Evolutionary conservation across 2,797 vertebrate species (phyloP).

Genomic region (Manis crassicaudata): DNA sequence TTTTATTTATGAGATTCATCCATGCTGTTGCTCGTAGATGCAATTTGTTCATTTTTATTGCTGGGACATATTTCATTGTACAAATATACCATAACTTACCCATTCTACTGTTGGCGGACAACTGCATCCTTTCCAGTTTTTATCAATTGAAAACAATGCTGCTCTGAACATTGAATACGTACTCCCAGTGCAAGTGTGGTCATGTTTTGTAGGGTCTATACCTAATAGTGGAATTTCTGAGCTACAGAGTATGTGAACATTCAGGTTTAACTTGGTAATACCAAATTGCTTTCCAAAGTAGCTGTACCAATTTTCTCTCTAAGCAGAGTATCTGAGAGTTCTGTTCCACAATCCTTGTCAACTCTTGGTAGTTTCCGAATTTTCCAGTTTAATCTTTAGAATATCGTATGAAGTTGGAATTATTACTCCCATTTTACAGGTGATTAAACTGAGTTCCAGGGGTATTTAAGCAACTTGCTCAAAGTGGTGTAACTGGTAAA

Average conservation of each 20-base stretch:
- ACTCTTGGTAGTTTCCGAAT: not conserved
- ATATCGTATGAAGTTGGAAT: slow-evolving; percentile 4
- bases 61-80: not conserved
- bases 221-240: not conserved
- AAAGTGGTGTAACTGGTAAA: not conserved
- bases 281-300: not conserved
- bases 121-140: not conserved
- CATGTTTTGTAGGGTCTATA: not conserved
- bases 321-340: not conserved
- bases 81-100: not conserved
- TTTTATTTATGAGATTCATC: not conserved
- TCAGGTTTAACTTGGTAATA: not conserved
- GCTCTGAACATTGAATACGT: not conserved
- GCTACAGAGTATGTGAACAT: not conserved
- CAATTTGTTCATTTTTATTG: slow-evolving; percentile 1
- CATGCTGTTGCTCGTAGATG: not conserved
- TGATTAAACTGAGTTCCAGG: not conserved
- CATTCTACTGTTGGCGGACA: not conserved
- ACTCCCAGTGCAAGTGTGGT: not conserved
- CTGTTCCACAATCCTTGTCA: not conserved
- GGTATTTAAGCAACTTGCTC: slow-evolving; percentile 1
- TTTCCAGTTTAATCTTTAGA: slow-evolving; percentile 49
- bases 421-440: slow-evolving; percentile 10
- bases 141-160: not conserved
- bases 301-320: slow-evolving; percentile 16